phyloP scores from a whole-genome alignment of 2,888 invertebrate genomes.

The Asteroscopus sphinx region DNA sequence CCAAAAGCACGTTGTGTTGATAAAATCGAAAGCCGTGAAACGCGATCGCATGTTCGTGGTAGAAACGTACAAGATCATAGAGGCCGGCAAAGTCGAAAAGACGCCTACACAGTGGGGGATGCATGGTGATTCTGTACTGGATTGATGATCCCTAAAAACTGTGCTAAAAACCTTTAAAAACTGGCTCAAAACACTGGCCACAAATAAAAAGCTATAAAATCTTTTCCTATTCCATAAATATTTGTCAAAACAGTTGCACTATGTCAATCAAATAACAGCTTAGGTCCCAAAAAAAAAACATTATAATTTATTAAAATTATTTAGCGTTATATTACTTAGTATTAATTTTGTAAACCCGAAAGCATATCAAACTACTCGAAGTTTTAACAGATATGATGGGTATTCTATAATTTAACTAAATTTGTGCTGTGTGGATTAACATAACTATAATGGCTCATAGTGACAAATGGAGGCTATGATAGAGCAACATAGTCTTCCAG shows the following conservation, averaged over 20 bases:
- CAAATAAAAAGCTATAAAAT: constrained; percentile 12
- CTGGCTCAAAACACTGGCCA: constrained; percentile 18
- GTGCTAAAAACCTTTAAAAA: too few species aligned
- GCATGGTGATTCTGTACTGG: too few species aligned
- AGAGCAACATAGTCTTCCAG: constrained; percentile 35
- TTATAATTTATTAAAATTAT: constrained; percentile 55
- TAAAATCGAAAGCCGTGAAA: too few species aligned
- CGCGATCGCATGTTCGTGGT: too few species aligned
- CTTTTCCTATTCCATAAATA: constrained; percentile 1
- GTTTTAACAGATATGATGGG: constrained; percentile 13
- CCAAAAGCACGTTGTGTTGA: too few species aligned
- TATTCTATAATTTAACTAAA: constrained; percentile 9
- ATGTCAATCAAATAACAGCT: constrained; percentile 47
- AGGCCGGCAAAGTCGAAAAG: too few species aligned
- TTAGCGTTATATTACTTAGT: constrained; percentile 40
- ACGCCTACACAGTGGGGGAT: too few species aligned
- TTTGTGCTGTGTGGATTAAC: constrained; percentile 24
- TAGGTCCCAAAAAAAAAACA: constrained; percentile 46
- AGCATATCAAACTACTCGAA: constrained; percentile 1
- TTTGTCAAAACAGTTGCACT: constrained; percentile 48
- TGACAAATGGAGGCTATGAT: constrained; percentile 51
- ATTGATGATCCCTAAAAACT: background rate
- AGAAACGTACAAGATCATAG: too few species aligned
- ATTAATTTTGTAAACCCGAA: constrained; percentile 19
- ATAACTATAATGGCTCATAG: constrained; percentile 45